Conservation (phyloP, 1,140 invertebrate genomes). For the Solen grandis region DNA sequence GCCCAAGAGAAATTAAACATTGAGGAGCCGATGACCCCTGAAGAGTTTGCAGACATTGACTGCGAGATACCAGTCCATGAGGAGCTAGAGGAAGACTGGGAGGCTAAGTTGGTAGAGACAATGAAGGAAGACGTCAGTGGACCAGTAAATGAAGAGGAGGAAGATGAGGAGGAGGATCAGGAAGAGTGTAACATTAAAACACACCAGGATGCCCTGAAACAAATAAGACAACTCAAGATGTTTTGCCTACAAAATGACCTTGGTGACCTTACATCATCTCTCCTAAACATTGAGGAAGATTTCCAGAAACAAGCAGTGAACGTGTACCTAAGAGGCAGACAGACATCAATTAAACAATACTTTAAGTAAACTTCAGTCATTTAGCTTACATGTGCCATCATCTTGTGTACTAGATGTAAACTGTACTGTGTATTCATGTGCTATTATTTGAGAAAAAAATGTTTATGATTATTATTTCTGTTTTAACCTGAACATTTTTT, state of each 20-base stretch:
- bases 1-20: background rate
- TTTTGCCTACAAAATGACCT: background rate
- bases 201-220: background rate
- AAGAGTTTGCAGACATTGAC: conserved; percentile 7
- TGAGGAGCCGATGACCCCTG: background rate
- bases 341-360: background rate
- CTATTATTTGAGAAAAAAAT: background rate
- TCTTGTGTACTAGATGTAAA: background rate
- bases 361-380: too few relatives aligned
- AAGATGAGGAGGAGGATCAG: background rate
- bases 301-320: background rate
- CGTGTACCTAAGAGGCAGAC: background rate
- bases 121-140: background rate
- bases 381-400: background rate
- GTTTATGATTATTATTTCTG: too few relatives aligned
- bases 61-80: conserved; percentile 23
- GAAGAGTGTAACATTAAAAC: background rate
- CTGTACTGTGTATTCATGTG: background rate
- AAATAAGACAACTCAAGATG: background rate
- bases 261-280: background rate
- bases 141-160: background rate
- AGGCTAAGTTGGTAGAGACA: conserved; percentile 3
- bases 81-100: conserved; percentile 15
- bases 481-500: too few relatives aligned
- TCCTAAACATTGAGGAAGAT: background rate